Base-by-base conservation (phyloP, 2,888 invertebrate species). In the Mystacides longicornis region DNA sequence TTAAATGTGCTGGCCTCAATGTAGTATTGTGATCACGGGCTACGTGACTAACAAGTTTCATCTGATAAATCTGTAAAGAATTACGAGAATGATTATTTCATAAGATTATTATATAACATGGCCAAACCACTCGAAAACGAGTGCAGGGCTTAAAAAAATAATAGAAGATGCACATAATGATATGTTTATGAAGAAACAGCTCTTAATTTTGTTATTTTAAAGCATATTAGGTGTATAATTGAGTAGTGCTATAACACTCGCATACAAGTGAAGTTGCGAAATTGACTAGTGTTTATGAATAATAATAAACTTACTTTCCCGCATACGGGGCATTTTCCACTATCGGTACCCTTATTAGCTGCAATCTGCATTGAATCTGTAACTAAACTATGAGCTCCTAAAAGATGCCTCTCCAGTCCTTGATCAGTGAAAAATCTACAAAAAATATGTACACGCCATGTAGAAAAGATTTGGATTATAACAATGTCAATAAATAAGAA, bases 341-440 rank as follows among this genome's bases (percentile, higher is more conserved):
- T 89, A 72, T 96, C 95, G 70, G 92, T 93, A 64, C 93, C 93
- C 70, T 89, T 92, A 69, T 95, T 94, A 45, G 95, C 94, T 48
- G 94, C 93, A 69, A 93, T 92, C 69, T 96, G 92, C 91, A 96
- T 92, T 65, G 93, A 93, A 63, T 92, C 93, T 54, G 95, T 96
- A 33, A 96, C 95, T 59, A 96, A 81, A 46, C 94, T 94, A 69
- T 96, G 96, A 23, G 93, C 89, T 61, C 95, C 95, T 60, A 95
- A 78, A 65, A 96, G 80, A 80, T 98, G 98, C 65, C 97, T 81
- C 71, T 96, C 95, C 58, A 98, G 75, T 18, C 98, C 98, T 75
- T 96, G 89, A 74, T 96, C 95, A 45, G 96, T 96, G 76, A 97
- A 98, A 77, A 97, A 98, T 67, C 94, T 82, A 23, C 7, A 45